Evolutionary conservation across 1,140 invertebrate genomes (phyloP).

Genomic region (Asobara japonica): DNA sequence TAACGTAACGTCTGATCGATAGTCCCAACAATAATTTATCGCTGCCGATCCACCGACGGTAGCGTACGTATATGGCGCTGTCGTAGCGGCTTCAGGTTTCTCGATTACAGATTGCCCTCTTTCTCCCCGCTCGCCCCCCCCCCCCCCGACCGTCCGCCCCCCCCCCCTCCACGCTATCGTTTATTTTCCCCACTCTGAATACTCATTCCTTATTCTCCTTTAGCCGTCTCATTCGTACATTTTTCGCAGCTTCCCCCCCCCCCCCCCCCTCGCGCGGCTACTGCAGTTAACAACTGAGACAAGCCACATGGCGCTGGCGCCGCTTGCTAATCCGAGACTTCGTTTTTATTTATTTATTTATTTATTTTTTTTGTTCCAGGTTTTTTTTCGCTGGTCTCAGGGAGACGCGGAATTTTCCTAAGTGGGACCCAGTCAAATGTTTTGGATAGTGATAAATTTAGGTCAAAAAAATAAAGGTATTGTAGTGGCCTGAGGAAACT

Average conservation of each 20-base stretch:
- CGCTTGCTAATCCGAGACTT: conserved; percentile 29
- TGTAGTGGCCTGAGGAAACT: too few relatives aligned
- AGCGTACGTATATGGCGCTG: conserved; percentile 37
- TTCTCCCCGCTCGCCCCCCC: too few relatives aligned
- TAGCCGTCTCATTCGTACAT: conserved; percentile 20
- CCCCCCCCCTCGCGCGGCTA: conserved; percentile 6
- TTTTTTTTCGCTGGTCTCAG: conserved; percentile 38
- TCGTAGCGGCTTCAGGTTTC: conserved; percentile 38
- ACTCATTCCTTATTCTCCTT: conserved; percentile 1
- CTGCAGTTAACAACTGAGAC: conserved; percentile 34
- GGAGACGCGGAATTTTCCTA: not conserved
- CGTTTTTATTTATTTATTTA: conserved; percentile 8
- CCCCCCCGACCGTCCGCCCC: too few relatives aligned
- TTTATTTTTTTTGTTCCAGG: conserved; percentile 40
- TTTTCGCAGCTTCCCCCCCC: too few relatives aligned
- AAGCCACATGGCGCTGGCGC: conserved; percentile 48
- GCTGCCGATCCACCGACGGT: conserved; percentile 4
- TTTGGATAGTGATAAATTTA: too few relatives aligned
- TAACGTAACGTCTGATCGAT: conserved; percentile 28
- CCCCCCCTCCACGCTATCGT: not conserved
- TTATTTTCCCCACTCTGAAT: not conserved
- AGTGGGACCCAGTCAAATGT: too few relatives aligned
- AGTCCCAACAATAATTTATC: conserved; percentile 33
- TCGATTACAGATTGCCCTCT: conserved; percentile 42
- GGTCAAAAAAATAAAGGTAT: too few relatives aligned